Evolutionary conservation across 2,888 invertebrate species (phyloP).

Genomic region (Acrobasis repandana): DNA sequence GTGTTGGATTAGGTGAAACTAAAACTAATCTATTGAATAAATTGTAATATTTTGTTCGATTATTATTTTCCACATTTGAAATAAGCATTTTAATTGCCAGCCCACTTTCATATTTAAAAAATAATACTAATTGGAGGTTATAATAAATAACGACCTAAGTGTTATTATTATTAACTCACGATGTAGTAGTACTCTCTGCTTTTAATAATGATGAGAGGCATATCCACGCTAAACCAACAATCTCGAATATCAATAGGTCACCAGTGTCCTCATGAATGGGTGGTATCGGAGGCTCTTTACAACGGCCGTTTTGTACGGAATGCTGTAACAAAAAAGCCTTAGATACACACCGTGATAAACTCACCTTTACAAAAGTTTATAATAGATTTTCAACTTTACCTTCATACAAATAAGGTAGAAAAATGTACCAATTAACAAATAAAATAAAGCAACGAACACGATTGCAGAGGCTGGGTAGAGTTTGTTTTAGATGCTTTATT

Average conservation of each 20-base stretch:
- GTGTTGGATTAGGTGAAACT: too few relatives aligned
- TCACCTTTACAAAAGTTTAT: constrained; percentile 44
- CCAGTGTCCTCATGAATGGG: constrained; percentile 81
- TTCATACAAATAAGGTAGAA: constrained; percentile 22
- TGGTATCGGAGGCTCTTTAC: constrained; percentile 81
- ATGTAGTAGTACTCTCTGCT: too few relatives aligned
- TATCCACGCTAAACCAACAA: constrained; percentile 56
- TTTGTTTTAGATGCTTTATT: constrained; percentile 78
- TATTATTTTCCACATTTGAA: too few relatives aligned
- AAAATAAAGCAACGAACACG: constrained; percentile 65
- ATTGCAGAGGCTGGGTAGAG: constrained; percentile 71
- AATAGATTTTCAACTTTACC: constrained; percentile 42
- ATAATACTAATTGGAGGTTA: too few relatives aligned
- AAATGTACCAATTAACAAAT: constrained; percentile 44
- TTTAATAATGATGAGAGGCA: constrained; percentile 20
- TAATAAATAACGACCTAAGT: too few relatives aligned
- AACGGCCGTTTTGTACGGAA: constrained; percentile 81
- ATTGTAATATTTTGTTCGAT: too few relatives aligned
- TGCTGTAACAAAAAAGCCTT: constrained; percentile 80
- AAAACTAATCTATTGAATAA: too few relatives aligned
- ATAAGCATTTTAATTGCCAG: too few relatives aligned
- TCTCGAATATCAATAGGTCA: constrained; percentile 78
- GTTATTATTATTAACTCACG: too few relatives aligned
- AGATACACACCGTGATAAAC: constrained; percentile 74
- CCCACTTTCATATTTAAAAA: too few relatives aligned